Evolutionary conservation across 2,888 invertebrate genomes (phyloP).

Genomic region (Agrochola macilenta): DNA sequence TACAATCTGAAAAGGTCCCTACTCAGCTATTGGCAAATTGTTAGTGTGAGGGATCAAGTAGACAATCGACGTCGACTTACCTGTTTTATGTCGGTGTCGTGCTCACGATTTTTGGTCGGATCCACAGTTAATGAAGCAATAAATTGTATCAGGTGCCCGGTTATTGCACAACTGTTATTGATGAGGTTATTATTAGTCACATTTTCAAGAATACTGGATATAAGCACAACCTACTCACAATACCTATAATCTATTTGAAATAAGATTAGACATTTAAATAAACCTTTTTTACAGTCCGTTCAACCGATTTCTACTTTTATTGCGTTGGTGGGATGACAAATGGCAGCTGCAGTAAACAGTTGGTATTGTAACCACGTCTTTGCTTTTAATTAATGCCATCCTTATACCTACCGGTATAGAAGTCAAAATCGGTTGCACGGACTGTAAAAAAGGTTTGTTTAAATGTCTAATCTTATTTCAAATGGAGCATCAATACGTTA

Average conservation of each 20-base stretch:
- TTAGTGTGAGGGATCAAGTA: constrained; percentile 48
- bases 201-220: neutral
- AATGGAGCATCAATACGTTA: neutral
- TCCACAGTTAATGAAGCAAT: constrained; percentile 35
- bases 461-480: no score
- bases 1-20: constrained; percentile 34
- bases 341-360: no score
- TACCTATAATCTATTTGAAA: neutral
- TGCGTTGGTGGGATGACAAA: no score
- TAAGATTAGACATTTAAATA: no score
- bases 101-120: constrained; percentile 52
- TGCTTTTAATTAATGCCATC: no score
- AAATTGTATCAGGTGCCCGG: constrained; percentile 26
- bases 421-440: no score
- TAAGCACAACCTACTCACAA: neutral
- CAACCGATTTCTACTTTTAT: no score
- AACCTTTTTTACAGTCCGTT: no score
- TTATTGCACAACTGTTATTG: constrained; percentile 30
- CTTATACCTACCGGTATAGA: no score
- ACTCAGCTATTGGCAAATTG: constrained; percentile 42
- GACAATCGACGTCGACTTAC: constrained; percentile 37
- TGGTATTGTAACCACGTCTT: no score
- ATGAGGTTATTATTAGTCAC: constrained; percentile 12
- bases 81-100: constrained; percentile 52
- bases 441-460: no score